These are phyloP conservation scores for Sitophilus oryzae DNA, from an alignment of 1,140 invertebrate genomes.

Conservation along the genomic window DNA sequence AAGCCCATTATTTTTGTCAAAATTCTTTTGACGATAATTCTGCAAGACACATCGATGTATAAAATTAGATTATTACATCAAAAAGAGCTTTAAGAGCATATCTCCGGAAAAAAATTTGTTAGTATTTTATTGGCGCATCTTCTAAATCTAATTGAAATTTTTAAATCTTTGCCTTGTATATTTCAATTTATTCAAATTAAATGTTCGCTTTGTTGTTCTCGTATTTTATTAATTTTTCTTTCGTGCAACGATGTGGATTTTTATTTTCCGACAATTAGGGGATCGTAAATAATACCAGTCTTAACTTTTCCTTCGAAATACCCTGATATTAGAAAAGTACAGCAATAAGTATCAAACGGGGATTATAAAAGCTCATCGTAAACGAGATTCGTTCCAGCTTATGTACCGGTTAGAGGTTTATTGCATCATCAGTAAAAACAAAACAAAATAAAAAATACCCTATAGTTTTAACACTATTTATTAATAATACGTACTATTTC, in stretches of 20 bases:
- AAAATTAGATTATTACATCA: too few species aligned
- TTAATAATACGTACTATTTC: too few species aligned
- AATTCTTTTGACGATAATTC: too few species aligned
- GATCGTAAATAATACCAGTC: constrained; percentile 27
- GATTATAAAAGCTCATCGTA: constrained; percentile 16
- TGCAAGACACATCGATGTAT: too few species aligned
- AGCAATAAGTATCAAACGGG: constrained; percentile 39
- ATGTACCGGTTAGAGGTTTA: too few species aligned
- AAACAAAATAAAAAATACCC: too few species aligned
- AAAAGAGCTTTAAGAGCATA: too few species aligned
- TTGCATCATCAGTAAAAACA: too few species aligned
- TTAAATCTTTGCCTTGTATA: not conserved
- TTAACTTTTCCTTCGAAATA: constrained; percentile 10
- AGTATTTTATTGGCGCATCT: too few species aligned
- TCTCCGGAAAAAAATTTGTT: too few species aligned
- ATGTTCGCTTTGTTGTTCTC: constrained; percentile 3
- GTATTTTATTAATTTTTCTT: constrained; percentile 21
- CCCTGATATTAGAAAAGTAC: constrained; percentile 33
- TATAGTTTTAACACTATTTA: too few species aligned
- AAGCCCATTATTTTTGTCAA: too few species aligned
- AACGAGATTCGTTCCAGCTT: constrained; percentile 9
- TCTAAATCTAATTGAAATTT: not conserved
- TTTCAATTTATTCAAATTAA: constrained; percentile 20
- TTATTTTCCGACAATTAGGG: constrained; percentile 35
- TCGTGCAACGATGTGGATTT: constrained; percentile 10